These are phyloP conservation scores for Perizoma affinitatum DNA, from an alignment of 2,888 invertebrate species.

Conservation along the genomic window DNA sequence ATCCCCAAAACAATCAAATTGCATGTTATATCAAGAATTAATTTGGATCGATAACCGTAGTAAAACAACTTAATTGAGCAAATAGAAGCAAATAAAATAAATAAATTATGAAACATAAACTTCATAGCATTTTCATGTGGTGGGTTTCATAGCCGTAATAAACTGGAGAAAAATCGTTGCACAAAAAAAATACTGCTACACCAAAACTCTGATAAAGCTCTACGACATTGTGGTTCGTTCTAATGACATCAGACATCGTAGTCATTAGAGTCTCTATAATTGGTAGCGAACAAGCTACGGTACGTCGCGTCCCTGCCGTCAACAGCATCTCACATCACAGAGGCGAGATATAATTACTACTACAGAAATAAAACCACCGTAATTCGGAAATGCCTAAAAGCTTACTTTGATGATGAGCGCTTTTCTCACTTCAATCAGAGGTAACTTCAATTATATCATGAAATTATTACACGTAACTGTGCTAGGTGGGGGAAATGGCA, in stretches of 20 bases:
- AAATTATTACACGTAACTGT: constrained; percentile 27
- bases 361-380: constrained; percentile 8
- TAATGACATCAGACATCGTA: neutral
- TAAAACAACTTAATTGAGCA: too few species aligned
- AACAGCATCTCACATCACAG: neutral
- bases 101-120: too few species aligned
- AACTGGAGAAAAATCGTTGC: too few species aligned
- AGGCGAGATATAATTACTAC: constrained; percentile 4
- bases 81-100: too few species aligned
- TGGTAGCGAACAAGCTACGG: constrained; percentile 2
- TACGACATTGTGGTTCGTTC: neutral
- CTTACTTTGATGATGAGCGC: constrained; percentile 20
- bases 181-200: too few species aligned
- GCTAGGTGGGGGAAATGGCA: constrained; percentile 16
- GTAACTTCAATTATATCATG: constrained; percentile 21
- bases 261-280: neutral
- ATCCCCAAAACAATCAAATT: too few species aligned
- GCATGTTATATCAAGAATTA: too few species aligned
- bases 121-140: too few species aligned
- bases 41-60: too few species aligned
- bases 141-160: too few species aligned
- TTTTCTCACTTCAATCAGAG: constrained; percentile 34
- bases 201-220: too few species aligned
- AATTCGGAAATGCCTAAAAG: constrained; percentile 4
- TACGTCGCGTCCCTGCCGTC: neutral